phyloP scores from a whole-genome alignment of 2,113 vertebrate species.

The Sinocyclocheilus rhinocerous region DNA sequence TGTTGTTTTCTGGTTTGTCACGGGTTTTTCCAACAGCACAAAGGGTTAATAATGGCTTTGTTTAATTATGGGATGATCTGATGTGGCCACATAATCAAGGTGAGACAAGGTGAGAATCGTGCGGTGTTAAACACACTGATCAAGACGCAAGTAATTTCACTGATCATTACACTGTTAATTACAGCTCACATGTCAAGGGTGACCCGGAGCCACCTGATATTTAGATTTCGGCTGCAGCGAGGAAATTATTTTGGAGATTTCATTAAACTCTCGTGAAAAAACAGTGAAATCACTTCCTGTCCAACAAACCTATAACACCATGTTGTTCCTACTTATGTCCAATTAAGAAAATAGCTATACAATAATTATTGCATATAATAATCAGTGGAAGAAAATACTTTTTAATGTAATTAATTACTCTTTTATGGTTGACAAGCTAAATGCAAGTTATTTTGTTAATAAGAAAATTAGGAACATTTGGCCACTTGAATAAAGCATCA shows the following conservation, averaged over 20 bases:
- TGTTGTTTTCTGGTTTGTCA: neutral
- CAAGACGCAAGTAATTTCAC: neutral
- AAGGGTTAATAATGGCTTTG: slow-evolving; percentile 7
- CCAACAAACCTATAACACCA: neutral
- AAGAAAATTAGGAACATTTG: neutral
- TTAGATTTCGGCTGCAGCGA: neutral
- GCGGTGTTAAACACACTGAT: neutral
- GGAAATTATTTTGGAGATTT: neutral
- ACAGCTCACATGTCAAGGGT: neutral
- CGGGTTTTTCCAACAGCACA: neutral
- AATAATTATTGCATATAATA: neutral
- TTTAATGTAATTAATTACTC: neutral
- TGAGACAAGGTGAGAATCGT: neutral
- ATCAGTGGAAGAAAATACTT: neutral
- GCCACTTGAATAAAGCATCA: no score
- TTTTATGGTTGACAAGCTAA: neutral
- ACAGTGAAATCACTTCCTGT: neutral
- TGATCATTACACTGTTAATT: slow-evolving; percentile 11
- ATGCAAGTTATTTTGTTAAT: neutral
- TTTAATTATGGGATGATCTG: slow-evolving; percentile 28
- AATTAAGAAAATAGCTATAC: neutral
- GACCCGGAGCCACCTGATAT: neutral
- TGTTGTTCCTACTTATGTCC: neutral
- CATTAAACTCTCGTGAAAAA: neutral
- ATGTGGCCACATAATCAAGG: neutral